Base-by-base conservation (phyloP, 2,113 vertebrate genomes). In the Colius striatus region DNA sequence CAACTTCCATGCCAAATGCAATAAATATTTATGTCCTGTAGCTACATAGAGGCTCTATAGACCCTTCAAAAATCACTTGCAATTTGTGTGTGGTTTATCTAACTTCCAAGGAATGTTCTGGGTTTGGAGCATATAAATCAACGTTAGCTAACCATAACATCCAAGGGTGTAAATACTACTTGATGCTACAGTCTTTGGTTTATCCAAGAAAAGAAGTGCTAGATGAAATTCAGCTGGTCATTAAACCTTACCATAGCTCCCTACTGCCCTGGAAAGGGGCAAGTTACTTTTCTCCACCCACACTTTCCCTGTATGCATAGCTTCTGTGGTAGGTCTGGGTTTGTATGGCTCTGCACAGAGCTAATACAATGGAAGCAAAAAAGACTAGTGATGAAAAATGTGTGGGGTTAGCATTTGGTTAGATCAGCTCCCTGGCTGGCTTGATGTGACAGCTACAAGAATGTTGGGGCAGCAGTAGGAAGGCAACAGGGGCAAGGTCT, bases 1-100 rank as follows among this genome's bases (percentile, higher is more conserved):
- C 85, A 85, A 32, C 94, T 89, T 67, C 91, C 61, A 62, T 1
- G 73, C 94, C 96, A 93, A 95, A 85, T 47, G 89, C 93, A 83
- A 76, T 95, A 84, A 95, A 96, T 94, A 94, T 96, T 97, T 83
- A 84, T 91, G 92, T 74, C 88, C 89, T 1, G 16, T 55, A 50
- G 25, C 87, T 90, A 15, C 88, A 92, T 2, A 81, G 93, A 81
- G 76, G 67, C 84, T 85, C 72, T 20, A 14, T 32, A 94, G 90
- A 82, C 66, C 54, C 77, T 91, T 61, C 89, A 82, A 58, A 92
- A 87, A 84, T 77, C 58, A 16, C 90, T 95, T 94, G 72, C 88
- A 84, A 63, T 88, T 94, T 53, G 23, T 84, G 32, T 93, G 87
- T 91, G 89, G 91, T 96, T 96, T 95, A 87, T 66, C 82, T 70